A percentile compares a stretch with the other conserved stretches of the same genome.
phyloP scores from a whole-genome alignment of 2,113 vertebrate species.

The Oenanthe melanoleuca region DNA sequence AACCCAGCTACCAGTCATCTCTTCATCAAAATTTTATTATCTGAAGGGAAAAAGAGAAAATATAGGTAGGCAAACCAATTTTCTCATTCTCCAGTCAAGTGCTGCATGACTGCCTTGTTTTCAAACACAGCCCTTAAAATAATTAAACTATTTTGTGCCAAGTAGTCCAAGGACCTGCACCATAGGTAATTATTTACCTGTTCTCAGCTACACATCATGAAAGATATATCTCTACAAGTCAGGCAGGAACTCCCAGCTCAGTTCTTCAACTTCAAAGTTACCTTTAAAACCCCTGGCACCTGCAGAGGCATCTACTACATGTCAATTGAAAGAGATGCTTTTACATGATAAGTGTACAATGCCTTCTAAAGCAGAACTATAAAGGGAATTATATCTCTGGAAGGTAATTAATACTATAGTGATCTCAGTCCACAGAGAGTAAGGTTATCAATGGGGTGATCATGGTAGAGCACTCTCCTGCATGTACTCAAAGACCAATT shows the following conservation, averaged over 20 bases:
- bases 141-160: conserved; percentile 9
- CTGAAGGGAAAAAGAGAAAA: conserved; percentile 6
- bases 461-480: not conserved
- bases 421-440: not conserved
- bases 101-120: not conserved
- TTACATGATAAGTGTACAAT: not conserved
- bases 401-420: conserved; percentile 34
- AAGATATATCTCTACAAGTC: conserved; percentile 28
- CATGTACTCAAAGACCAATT: not conserved
- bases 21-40: not conserved
- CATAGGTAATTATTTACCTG: conserved; percentile 15
- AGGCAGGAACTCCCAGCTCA: conserved; percentile 37
- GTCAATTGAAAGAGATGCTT: not conserved
- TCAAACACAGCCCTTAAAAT: conserved; percentile 37
- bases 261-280: conserved; percentile 48
- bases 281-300: conserved; percentile 11
- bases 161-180: not conserved
- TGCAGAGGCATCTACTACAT: not conserved
- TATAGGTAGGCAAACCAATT: not conserved
- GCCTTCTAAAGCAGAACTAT: conserved; percentile 5
- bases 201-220: conserved; percentile 34
- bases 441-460: conserved; percentile 37
- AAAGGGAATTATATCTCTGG: conserved; percentile 34
- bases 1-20: not conserved
- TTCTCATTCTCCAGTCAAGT: not conserved